These are phyloP conservation scores for Macrotis lagotis DNA, from an alignment of 2,113 vertebrate genomes.

Conservation along the genomic window DNA sequence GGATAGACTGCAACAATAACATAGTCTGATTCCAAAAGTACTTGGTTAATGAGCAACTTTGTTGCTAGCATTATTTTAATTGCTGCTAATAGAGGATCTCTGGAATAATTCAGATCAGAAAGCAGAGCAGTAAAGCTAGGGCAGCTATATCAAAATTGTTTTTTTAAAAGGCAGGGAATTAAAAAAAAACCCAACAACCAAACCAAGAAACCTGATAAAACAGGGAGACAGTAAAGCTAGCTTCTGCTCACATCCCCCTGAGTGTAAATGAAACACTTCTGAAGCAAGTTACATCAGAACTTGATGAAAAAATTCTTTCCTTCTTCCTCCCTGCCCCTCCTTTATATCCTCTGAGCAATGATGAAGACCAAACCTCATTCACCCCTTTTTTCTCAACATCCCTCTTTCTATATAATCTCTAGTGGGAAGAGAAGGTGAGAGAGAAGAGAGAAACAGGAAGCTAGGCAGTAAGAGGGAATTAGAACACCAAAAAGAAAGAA, in stretches of 20 bases:
- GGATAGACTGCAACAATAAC: constrained; percentile 2
- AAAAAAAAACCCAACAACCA: not conserved
- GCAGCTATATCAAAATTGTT: not conserved
- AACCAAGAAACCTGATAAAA: not conserved
- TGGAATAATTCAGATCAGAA: not conserved
- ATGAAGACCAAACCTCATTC: not conserved
- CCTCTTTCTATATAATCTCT: too few relatives aligned
- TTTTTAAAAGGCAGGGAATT: not conserved
- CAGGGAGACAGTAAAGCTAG: fast-evolving
- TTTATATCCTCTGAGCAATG: not conserved
- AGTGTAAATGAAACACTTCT: not conserved
- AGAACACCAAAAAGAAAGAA: fast-evolving
- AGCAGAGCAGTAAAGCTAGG: not conserved
- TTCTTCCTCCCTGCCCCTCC: too few relatives aligned
- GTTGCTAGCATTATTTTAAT: constrained; percentile 14
- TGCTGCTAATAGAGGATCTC: not conserved
- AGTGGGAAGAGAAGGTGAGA: not conserved
- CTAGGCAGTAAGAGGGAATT: not conserved
- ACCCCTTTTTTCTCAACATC: not conserved
- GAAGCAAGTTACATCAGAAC: fast-evolving
- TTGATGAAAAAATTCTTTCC: not conserved
- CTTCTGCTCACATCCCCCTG: not conserved
- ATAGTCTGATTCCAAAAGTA: not conserved
- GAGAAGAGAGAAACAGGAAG: fast-evolving
- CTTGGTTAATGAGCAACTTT: too few relatives aligned